These are phyloP conservation scores for Meriones unguiculatus DNA, from an alignment of 2,113 vertebrate species.

Conservation along the genomic window DNA sequence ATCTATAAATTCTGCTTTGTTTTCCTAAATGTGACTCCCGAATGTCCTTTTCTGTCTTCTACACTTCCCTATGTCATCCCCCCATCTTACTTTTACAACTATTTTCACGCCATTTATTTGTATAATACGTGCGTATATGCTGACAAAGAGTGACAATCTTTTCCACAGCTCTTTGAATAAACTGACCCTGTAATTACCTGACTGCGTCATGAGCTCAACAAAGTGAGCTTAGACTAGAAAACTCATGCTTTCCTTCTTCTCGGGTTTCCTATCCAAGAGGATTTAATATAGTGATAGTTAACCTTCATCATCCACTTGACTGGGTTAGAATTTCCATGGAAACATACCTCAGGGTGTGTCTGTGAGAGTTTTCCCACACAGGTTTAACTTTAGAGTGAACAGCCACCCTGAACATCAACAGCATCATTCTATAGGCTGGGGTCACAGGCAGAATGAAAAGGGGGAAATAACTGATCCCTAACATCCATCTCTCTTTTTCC, in stretches of 20 bases:
- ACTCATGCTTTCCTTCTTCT: neutral
- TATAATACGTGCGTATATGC: neutral
- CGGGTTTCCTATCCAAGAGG: neutral
- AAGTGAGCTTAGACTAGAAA: neutral
- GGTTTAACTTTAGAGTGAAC: neutral
- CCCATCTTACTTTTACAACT: neutral
- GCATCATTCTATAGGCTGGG: neutral
- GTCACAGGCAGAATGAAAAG: neutral
- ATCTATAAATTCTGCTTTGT: neutral
- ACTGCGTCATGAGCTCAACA: neutral
- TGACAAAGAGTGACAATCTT: neutral
- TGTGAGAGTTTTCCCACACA: neutral
- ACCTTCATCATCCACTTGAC: neutral
- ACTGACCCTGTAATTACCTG: neutral
- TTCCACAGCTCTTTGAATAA: conserved; percentile 18
- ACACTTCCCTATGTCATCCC: neutral
- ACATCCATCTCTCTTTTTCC: neutral
- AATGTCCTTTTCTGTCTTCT: neutral
- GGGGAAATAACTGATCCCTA: neutral
- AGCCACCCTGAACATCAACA: neutral
- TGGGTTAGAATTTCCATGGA: neutral
- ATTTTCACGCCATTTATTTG: neutral
- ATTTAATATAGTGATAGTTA: neutral
- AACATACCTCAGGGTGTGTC: neutral
- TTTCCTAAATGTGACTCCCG: neutral